Conservation (phyloP, 2,113 vertebrate species). For the Lepisosteus oculatus region DNA sequence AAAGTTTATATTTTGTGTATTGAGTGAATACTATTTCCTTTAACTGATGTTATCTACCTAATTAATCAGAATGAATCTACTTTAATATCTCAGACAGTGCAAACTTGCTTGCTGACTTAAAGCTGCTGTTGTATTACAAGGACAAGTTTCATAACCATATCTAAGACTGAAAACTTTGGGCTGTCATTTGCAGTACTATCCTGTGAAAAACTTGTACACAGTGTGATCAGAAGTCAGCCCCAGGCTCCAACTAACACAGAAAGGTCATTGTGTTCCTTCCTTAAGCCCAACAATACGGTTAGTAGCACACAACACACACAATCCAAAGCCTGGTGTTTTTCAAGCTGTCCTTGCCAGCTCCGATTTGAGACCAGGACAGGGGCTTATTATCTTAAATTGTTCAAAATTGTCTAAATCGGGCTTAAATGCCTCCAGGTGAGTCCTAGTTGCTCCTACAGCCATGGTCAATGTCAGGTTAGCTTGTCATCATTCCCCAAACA, state of each 20-base stretch:
- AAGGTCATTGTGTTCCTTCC: not conserved
- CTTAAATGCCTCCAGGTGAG: constrained; percentile 69
- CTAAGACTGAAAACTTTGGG: too few species aligned
- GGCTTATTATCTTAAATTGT: constrained; percentile 60
- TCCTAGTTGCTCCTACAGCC: constrained; percentile 30
- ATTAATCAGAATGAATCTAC: too few species aligned
- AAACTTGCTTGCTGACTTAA: too few species aligned
- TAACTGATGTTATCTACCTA: too few species aligned
- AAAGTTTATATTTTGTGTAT: too few species aligned
- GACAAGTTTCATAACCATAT: too few species aligned
- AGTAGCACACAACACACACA: not conserved
- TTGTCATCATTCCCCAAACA: constrained; percentile 57
- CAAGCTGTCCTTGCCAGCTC: constrained; percentile 31
- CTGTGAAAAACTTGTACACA: too few species aligned
- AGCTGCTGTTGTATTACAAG: too few species aligned
- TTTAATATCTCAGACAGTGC: too few species aligned
- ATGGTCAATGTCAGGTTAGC: constrained; percentile 52
- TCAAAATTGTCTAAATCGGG: constrained; percentile 61
- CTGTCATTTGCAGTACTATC: too few species aligned
- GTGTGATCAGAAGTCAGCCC: not conserved
- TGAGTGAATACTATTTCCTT: too few species aligned
- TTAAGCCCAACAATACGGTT: not conserved
- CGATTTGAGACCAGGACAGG: constrained; percentile 45
- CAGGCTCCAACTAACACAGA: not conserved
- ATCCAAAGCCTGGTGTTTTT: constrained; percentile 6